These are phyloP conservation scores for Pterophyllum scalare DNA, from an alignment of 2,113 vertebrate species.

Conservation along the genomic window DNA sequence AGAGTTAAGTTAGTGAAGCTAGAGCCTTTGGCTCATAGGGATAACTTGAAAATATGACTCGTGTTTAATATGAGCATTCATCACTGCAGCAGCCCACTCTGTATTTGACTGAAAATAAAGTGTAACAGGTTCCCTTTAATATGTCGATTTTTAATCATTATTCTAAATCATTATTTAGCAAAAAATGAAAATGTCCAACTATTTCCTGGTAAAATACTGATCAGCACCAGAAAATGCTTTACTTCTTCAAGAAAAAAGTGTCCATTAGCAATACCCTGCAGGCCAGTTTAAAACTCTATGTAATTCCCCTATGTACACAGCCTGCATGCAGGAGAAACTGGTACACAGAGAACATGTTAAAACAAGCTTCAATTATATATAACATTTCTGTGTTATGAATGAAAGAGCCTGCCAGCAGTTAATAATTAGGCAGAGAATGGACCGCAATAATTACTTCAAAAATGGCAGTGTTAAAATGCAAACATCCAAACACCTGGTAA, in stretches of 20 bases:
- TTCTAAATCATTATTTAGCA: neutral
- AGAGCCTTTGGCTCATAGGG: neutral
- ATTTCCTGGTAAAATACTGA: neutral
- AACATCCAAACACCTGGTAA: constrained; percentile 7
- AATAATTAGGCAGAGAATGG: constrained; percentile 9
- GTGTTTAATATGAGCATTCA: neutral
- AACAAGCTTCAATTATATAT: constrained; percentile 10
- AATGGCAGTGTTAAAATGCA: neutral
- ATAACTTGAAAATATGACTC: neutral
- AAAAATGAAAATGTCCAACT: fast-evolving
- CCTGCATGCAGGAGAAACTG: neutral
- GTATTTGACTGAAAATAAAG: neutral
- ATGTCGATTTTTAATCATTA: neutral
- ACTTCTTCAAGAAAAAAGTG: neutral
- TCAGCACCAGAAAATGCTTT: neutral
- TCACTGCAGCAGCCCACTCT: neutral
- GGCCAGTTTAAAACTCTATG: neutral
- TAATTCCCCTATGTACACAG: constrained; percentile 2
- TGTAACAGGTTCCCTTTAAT: neutral
- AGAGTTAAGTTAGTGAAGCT: neutral
- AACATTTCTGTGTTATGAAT: constrained; percentile 4
- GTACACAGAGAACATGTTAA: neutral
- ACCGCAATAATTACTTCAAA: neutral
- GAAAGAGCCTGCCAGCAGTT: constrained; percentile 4
- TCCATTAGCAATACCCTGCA: neutral